These are phyloP conservation scores for Apomyelois bistriatella DNA, from an alignment of 2,888 invertebrate genomes.

Conservation along the genomic window DNA sequence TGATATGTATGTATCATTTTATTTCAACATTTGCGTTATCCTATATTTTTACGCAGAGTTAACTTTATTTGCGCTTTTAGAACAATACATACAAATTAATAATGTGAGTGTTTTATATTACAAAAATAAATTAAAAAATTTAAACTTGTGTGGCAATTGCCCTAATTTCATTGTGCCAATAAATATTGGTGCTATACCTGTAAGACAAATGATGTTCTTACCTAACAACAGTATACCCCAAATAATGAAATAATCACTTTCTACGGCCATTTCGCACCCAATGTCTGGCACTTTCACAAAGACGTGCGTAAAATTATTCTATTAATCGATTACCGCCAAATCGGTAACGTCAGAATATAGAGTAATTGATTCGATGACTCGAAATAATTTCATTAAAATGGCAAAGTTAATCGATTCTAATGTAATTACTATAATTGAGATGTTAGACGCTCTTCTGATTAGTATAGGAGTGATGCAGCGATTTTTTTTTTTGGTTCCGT, in stretches of 20 bases:
- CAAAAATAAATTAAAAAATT: too few species aligned
- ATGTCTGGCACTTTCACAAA: constrained; percentile 64
- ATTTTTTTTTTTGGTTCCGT: constrained; percentile 11
- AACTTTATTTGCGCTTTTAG: too few species aligned
- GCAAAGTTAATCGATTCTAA: constrained; percentile 39
- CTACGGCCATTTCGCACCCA: constrained; percentile 45
- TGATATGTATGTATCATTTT: too few species aligned
- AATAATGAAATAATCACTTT: constrained; percentile 46
- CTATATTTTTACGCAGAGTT: too few species aligned
- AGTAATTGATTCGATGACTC: constrained; percentile 49
- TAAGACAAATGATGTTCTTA: neutral
- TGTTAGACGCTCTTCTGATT: constrained; percentile 10
- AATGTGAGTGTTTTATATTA: too few species aligned
- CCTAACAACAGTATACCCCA: constrained; percentile 23
- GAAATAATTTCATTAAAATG: constrained; percentile 38
- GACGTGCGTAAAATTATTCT: constrained; percentile 60
- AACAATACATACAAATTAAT: too few species aligned
- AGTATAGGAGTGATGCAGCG: constrained; percentile 14
- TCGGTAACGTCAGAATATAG: constrained; percentile 66
- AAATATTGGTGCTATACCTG: neutral
- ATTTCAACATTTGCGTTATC: too few species aligned
- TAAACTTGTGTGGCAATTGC: too few species aligned
- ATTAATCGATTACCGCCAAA: constrained; percentile 65
- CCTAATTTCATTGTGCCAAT: neutral
- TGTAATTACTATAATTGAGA: constrained; percentile 24